Conservation (phyloP, 2,888 invertebrate genomes). For the Ariolimax columbianus region DNA sequence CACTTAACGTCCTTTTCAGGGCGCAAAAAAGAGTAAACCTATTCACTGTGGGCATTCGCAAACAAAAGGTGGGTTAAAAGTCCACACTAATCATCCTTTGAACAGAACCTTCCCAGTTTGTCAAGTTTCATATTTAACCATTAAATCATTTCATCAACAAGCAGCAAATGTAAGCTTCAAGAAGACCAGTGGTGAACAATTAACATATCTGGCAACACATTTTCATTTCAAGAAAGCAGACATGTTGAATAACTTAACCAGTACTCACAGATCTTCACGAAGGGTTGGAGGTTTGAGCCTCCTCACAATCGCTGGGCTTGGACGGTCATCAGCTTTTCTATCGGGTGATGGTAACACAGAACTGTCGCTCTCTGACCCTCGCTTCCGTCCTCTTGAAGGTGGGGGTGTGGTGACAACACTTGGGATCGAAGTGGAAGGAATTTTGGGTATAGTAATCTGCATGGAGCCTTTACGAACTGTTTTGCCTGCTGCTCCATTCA, state of each 20-base stretch:
- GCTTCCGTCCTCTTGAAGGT: conserved; percentile 41
- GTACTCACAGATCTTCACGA: conserved; percentile 50
- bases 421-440: conserved; percentile 20
- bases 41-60: too few relatives aligned
- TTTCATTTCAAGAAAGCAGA: neutral
- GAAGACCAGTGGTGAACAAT: too few relatives aligned
- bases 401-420: conserved; percentile 34
- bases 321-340: conserved; percentile 35
- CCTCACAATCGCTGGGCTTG: conserved; percentile 50
- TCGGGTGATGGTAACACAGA: conserved; percentile 21
- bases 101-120: too few relatives aligned
- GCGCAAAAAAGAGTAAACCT: too few relatives aligned
- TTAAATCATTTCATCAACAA: too few relatives aligned
- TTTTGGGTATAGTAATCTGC: conserved; percentile 25
- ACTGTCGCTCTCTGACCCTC: conserved; percentile 29
- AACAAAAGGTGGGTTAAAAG: too few relatives aligned
- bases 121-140: too few relatives aligned
- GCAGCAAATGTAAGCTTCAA: too few relatives aligned
- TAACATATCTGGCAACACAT: neutral
- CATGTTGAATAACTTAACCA: neutral
- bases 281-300: conserved; percentile 49
- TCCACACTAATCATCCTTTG: too few relatives aligned
- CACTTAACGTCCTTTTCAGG: too few relatives aligned
- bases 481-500: conserved; percentile 47
- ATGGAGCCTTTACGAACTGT: conserved; percentile 33